phyloP scores from a whole-genome alignment of 2,113 vertebrate genomes.

The Recurvirostra avosetta region DNA sequence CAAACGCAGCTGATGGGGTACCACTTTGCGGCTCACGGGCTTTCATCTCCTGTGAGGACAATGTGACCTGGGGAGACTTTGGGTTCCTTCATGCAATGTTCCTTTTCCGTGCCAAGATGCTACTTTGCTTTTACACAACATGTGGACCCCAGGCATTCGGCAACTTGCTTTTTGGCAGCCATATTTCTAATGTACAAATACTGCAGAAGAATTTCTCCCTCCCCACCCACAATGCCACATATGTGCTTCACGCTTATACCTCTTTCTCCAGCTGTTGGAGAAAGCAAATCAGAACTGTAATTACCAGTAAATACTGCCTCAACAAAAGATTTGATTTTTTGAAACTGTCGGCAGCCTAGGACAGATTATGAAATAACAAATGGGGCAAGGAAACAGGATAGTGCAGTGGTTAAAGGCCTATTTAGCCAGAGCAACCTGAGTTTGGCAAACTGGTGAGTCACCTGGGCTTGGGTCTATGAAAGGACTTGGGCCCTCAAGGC shows the following conservation, averaged over 20 bases:
- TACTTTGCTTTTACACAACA: neutral
- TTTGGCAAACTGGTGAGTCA: accelerated
- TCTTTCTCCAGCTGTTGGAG: neutral
- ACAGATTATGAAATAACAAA: neutral
- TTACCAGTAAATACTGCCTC: neutral
- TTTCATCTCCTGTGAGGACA: neutral
- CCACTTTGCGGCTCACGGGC: neutral
- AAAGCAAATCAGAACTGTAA: neutral
- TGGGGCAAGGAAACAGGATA: neutral
- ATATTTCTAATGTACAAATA: neutral
- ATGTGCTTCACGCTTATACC: neutral
- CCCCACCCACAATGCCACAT: neutral
- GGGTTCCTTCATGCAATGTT: neutral
- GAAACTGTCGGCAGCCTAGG: neutral
- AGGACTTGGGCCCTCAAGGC: neutral
- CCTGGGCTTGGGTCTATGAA: neutral
- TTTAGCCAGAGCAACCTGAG: neutral
- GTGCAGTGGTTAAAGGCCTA: neutral
- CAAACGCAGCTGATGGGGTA: neutral
- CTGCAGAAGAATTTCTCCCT: neutral
- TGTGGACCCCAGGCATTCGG: neutral
- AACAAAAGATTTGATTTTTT: neutral
- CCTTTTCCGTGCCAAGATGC: neutral
- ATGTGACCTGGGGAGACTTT: neutral
- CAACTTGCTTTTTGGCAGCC: slow-evolving; percentile 9